Base-by-base conservation (phyloP, 2,888 invertebrate species). In the Yponomeuta plumbellus region DNA sequence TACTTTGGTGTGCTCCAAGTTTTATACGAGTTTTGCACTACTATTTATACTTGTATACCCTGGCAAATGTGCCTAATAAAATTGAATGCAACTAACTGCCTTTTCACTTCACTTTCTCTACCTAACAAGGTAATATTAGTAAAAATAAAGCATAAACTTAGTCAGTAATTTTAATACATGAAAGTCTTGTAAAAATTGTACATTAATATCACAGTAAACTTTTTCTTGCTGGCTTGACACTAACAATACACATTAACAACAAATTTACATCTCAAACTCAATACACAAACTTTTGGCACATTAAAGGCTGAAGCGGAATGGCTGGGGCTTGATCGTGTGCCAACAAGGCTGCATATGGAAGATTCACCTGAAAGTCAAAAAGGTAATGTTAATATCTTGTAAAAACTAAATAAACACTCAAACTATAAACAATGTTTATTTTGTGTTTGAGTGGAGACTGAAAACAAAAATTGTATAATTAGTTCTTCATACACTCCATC, bases 251-350 rank as follows among this genome's bases (percentile, higher is more conserved):
- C 66, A 62, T 63, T 61, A 26, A 78, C 70, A 67, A 75, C 68
- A 68, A 82, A 73, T 77, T 71, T 80, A 67, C 72, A 76, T 73
- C 70, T 78, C 66, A 81, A 72, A 74, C 75, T 78, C 69, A 80
- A 69, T 72, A 75, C 75, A 76, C 86, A 87, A 86, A 76, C 73
- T 73, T 75, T 77, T 80, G 81, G 74, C 88, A 80, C 75, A 82
- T 91, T 92, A 80, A 87, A 93, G 93, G 89, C 92, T 75, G 92
- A 92, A 87, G 92, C 92, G 74, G 93, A 92, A 80, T 93, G 92
- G 92, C 88, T 91, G 77, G 93, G 93, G 76, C 92, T 93, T 81
- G 94, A 94, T 86, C 92, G 93, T 83, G 93, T 93, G 80, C 93
- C 93, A 78, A 93, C 93, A 79, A 90, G 93, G 82, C 90, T 93